Percentiles rank a stretch among this genome's conserved stretches.
Conservation (phyloP, 2,797 vertebrate species). For the Lates japonicus region DNA sequence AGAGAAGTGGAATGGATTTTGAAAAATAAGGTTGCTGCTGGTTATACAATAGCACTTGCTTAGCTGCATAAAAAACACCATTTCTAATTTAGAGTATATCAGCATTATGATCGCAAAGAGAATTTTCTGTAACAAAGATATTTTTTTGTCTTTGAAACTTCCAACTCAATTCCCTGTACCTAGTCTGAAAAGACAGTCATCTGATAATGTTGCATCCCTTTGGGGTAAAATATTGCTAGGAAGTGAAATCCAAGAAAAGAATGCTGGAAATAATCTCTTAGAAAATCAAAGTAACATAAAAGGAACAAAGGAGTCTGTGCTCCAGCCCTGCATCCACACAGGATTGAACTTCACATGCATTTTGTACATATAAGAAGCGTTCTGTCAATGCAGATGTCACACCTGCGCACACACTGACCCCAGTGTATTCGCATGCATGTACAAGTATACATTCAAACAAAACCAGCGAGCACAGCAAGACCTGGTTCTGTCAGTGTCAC, state of each 20-base stretch:
- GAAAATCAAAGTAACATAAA: slow-evolving; percentile 64
- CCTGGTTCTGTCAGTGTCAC: slow-evolving; percentile 76
- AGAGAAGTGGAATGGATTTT: slow-evolving; percentile 15
- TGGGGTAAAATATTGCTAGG: slow-evolving; percentile 66
- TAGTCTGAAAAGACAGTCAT: slow-evolving; percentile 69
- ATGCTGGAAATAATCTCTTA: slow-evolving; percentile 64
- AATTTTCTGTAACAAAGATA: slow-evolving; percentile 59
- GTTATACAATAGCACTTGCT: slow-evolving; percentile 48
- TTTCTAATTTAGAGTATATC: slow-evolving; percentile 69
- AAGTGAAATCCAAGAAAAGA: slow-evolving; percentile 69
- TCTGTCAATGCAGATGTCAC: slow-evolving; percentile 2
- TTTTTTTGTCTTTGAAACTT: slow-evolving; percentile 72
- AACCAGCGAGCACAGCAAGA: slow-evolving; percentile 38
- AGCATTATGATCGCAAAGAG: slow-evolving; percentile 59
- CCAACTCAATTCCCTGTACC: slow-evolving; percentile 63
- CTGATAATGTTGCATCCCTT: slow-evolving; percentile 73
- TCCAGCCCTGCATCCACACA: slow-evolving; percentile 16
- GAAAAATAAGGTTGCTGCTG: slow-evolving; percentile 26
- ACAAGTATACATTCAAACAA: slow-evolving; percentile 18
- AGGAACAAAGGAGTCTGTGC: slow-evolving; percentile 36
- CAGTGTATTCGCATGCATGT: not conserved
- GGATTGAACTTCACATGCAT: not conserved
- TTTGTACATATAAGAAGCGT: slow-evolving; percentile 1
- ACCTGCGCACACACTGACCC: not conserved
- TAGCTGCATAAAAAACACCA: slow-evolving; percentile 53